These are phyloP conservation scores for Nephrotoma appendiculata DNA, from an alignment of 2,888 invertebrate species.

Conservation along the genomic window DNA sequence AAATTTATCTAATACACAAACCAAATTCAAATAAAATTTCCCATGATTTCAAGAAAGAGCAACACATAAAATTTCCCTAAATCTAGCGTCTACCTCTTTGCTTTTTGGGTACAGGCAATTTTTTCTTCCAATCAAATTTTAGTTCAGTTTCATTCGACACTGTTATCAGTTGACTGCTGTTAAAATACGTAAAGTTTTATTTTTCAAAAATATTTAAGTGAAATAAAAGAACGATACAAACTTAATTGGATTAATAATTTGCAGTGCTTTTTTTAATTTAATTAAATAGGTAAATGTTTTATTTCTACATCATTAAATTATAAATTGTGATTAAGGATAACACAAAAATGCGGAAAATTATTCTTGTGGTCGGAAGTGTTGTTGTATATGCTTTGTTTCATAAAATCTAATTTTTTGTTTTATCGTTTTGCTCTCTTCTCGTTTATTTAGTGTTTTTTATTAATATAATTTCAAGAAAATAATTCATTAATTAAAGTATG, in stretches of 20 bases:
- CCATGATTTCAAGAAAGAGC: background rate
- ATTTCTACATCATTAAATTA: background rate
- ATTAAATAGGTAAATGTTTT: background rate
- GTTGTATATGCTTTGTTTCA: background rate
- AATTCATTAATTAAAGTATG: background rate
- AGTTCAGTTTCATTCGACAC: background rate
- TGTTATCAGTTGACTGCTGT: background rate
- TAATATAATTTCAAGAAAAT: background rate
- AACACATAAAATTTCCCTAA: background rate
- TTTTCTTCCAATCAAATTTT: background rate
- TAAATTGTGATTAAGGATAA: background rate
- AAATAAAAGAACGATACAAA: background rate
- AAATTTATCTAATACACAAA: background rate
- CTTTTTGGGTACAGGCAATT: background rate
- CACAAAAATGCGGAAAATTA: background rate
- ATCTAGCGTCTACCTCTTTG: background rate
- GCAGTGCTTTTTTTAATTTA: background rate
- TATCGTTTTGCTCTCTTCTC: background rate
- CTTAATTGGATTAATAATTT: background rate
- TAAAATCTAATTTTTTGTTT: background rate
- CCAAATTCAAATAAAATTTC: background rate
- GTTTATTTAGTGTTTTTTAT: background rate
- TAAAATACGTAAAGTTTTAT: background rate
- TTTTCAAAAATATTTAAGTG: background rate
- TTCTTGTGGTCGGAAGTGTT: background rate